phyloP scores from a whole-genome alignment of 92 coral and sea anemone species.

The Porites evermanni region DNA sequence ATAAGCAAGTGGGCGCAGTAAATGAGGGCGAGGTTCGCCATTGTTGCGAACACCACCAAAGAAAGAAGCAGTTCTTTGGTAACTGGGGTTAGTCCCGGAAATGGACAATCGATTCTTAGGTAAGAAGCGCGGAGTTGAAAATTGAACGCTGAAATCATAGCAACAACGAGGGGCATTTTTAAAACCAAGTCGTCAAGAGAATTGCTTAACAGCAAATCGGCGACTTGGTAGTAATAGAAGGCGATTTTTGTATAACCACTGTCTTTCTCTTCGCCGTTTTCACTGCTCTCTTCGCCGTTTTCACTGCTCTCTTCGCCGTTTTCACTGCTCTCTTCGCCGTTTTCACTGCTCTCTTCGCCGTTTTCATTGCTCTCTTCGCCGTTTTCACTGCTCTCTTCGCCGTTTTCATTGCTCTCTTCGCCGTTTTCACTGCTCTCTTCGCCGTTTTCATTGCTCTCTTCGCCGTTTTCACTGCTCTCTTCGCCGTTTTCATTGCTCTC shows the following conservation, averaged over 20 bases:
- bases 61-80: constrained; percentile 65
- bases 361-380: too few relatives aligned
- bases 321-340: not conserved
- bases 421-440: not conserved
- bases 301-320: not conserved
- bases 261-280: constrained; percentile 11
- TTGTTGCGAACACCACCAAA: constrained; percentile 52
- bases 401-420: too few relatives aligned
- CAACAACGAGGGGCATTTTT: constrained; percentile 12
- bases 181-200: constrained; percentile 21
- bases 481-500: too few relatives aligned
- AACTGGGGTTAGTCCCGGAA: constrained; percentile 75
- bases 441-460: too few relatives aligned
- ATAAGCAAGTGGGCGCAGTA: constrained; percentile 45
- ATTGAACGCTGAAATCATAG: constrained; percentile 41
- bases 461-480: not conserved
- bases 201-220: constrained; percentile 29
- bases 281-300: not conserved
- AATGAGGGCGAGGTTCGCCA: constrained; percentile 41
- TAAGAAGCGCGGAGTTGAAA: constrained; percentile 18
- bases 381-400: not conserved
- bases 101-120: constrained; percentile 59
- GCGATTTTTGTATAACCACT: constrained; percentile 51
- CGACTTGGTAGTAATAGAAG: constrained; percentile 67
- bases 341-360: not conserved